These are phyloP conservation scores for Rhinoderma darwinii DNA, from an alignment of 2,113 vertebrate species.

Conservation along the genomic window DNA sequence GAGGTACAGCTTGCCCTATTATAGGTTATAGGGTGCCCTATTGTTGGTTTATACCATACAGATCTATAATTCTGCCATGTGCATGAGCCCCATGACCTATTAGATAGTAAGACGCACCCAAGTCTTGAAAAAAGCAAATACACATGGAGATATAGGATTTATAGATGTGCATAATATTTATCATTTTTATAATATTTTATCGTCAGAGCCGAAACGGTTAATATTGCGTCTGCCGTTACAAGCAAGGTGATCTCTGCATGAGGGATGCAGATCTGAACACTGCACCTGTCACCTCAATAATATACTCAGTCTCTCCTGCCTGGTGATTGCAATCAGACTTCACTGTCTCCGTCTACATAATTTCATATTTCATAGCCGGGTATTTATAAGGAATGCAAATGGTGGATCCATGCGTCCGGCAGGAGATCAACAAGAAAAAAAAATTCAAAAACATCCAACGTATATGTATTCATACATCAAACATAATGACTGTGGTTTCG, in stretches of 20 bases:
- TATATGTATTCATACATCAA: neutral
- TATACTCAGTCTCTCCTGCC: constrained; percentile 61
- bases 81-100: too few relatives aligned
- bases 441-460: neutral
- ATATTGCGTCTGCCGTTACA: constrained; percentile 1
- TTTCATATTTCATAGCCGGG: constrained; percentile 45
- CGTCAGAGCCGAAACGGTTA: neutral
- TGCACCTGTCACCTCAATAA: constrained; percentile 49
- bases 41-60: too few relatives aligned
- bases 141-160: too few relatives aligned
- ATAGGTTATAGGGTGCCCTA: too few relatives aligned
- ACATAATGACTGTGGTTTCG: constrained; percentile 12
- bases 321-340: constrained; percentile 65
- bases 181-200: neutral
- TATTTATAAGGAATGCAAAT: constrained; percentile 56
- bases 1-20: too few relatives aligned
- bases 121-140: too few relatives aligned
- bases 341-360: constrained; percentile 56
- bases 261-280: constrained; percentile 60
- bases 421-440: neutral
- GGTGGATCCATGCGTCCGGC: constrained; percentile 19
- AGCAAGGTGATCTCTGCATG: constrained; percentile 47
- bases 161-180: neutral
- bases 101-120: too few relatives aligned
- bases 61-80: too few relatives aligned